Base-by-base conservation (phyloP, 2,888 invertebrate species). In the Epistrophella euchroma region DNA sequence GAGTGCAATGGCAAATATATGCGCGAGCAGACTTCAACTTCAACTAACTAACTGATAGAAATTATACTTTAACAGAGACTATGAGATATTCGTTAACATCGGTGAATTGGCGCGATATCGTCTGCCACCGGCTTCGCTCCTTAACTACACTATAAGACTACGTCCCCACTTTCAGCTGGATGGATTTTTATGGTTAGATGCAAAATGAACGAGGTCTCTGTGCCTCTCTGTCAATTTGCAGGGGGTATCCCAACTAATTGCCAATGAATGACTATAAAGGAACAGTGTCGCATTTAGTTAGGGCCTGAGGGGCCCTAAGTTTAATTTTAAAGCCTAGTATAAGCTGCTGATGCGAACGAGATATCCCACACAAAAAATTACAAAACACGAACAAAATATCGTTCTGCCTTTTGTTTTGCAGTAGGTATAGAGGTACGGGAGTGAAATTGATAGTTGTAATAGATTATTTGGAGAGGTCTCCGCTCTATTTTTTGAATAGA, bases 241-340 rank as follows among this genome's bases (percentile, higher is more conserved):
- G 52, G 80, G 80, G 72, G 62, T 76, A 76, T 76, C 80, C 85
- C 72, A 72, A 68, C 80, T 85, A 85, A 85, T 76, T 85, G 80
- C 71, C 35, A 71, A 52, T 56, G 62, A 66, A 60, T 72, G 80
- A 81, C 55, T 76, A 43, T 56, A 19, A 4, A 35, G n/a, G 19
- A 19, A 0, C 15, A 11, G 40, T 37, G 17, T n/a, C 22, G 68
- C 7, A 68, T 37, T 68, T 40, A 5, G 13, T 28, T 1, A 0
- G 15, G n/a, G n/a, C n/a, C n/a, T n/a, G n/a, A n/a, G n/a, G n/a
- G n/a, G n/a, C n/a, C n/a, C n/a, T n/a, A n/a, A n/a, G n/a, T n/a
- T n/a, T n/a, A n/a, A n/a, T n/a, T n/a, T n/a, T n/a, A n/a, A n/a
- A n/a, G n/a, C n/a, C n/a, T n/a, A n/a, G n/a, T n/a, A n/a, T n/a